Evolutionary conservation across 2,113 vertebrate genomes (phyloP).

Genomic region (Bagarius yarrelli): DNA sequence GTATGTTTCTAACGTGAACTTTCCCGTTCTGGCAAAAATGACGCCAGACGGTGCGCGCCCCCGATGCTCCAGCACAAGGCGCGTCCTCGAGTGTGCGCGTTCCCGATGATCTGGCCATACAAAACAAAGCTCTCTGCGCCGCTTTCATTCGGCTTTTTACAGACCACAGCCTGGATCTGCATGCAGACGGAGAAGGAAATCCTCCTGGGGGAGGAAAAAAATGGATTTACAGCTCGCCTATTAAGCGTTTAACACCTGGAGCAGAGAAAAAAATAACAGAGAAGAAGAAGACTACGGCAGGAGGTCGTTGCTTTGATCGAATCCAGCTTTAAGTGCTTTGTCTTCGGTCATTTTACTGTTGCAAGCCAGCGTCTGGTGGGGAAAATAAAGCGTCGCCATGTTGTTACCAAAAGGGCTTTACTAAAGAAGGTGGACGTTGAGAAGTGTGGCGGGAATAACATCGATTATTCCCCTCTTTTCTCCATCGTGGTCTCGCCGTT

Average conservation of each 20-base stretch:
- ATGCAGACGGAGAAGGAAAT: constrained; percentile 51
- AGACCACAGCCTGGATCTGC: constrained; percentile 58
- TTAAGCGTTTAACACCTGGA: constrained; percentile 51
- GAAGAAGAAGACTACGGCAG: constrained; percentile 45
- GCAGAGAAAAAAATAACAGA: neutral
- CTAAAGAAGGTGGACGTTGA: constrained; percentile 60
- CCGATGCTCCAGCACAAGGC: constrained; percentile 4
- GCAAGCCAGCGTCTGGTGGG: constrained; percentile 57
- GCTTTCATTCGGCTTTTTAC: constrained; percentile 67
- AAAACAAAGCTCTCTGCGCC: constrained; percentile 76
- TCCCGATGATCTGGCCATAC: constrained; percentile 68
- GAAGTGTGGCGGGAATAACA: constrained; percentile 51
- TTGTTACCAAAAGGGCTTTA: constrained; percentile 65
- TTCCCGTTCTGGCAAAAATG: no score
- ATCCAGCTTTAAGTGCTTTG: constrained; percentile 68
- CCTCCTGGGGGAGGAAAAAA: constrained; percentile 38
- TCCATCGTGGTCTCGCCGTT: constrained; percentile 54
- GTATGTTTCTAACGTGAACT: no score
- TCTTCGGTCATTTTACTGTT: constrained; percentile 63
- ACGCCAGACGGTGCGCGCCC: constrained; percentile 43
- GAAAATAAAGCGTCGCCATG: constrained; percentile 61
- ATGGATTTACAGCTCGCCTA: constrained; percentile 72
- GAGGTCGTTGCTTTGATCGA: constrained; percentile 58
- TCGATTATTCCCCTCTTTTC: constrained; percentile 23
- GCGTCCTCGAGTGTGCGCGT: constrained; percentile 54